Conservation (phyloP, 1,140 invertebrate species). For the Trichonephila inaurata region DNA sequence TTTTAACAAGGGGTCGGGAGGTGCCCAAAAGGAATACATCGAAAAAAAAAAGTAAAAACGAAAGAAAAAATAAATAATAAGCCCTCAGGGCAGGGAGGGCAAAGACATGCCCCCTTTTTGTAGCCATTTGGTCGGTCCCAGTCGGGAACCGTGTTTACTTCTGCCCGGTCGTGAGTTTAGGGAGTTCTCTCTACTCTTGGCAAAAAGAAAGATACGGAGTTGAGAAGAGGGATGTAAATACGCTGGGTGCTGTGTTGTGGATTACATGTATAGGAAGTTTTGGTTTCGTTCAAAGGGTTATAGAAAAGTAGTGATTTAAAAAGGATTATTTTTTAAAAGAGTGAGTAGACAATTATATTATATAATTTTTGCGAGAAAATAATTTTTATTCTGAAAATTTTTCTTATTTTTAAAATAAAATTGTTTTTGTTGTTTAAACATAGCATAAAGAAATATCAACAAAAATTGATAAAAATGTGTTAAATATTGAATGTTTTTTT, state of each 20-base stretch:
- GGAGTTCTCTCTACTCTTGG: not conserved
- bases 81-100: slow-evolving; percentile 49
- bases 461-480: no score
- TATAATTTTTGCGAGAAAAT: not conserved
- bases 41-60: slow-evolving; percentile 17
- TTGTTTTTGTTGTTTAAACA: no score
- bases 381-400: no score
- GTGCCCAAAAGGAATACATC: slow-evolving; percentile 9
- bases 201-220: not conserved
- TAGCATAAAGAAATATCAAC: no score
- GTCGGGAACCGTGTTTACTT: slow-evolving; percentile 60
- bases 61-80: slow-evolving; percentile 65
- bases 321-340: not conserved
- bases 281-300: not conserved
- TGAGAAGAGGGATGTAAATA: not conserved
- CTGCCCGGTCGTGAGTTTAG: slow-evolving; percentile 9
- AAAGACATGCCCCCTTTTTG: slow-evolving; percentile 65
- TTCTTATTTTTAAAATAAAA: no score
- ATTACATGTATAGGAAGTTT: not conserved
- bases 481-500: no score
- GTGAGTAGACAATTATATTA: not conserved
- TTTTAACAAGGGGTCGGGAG: slow-evolving; percentile 68
- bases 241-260: not conserved
- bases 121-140: slow-evolving; percentile 51
- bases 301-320: not conserved